Conservation (phyloP, 2,113 vertebrate species). For the Bambusicola thoracicus region DNA sequence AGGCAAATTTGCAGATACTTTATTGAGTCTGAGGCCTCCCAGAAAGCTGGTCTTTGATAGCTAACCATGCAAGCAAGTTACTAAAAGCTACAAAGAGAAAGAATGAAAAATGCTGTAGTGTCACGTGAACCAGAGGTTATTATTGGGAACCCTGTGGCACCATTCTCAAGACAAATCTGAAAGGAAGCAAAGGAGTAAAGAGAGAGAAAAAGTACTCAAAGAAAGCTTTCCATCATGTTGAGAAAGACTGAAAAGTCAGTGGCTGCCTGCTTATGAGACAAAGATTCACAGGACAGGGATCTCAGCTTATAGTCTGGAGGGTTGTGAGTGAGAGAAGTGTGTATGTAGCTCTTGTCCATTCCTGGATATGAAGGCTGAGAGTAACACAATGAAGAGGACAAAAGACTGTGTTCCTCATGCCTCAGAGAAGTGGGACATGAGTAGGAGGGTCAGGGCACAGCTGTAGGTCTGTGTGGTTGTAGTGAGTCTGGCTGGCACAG, state of each 20-base stretch:
- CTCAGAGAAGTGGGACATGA: not conserved
- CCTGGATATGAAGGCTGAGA: not conserved
- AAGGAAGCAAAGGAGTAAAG: not conserved
- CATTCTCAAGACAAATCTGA: not conserved
- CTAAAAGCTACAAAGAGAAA: not conserved
- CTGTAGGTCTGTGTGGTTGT: not conserved
- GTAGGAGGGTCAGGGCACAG: not conserved
- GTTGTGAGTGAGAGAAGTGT: not conserved
- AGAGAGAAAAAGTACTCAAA: not conserved
- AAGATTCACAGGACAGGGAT: not conserved
- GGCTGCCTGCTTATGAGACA: not conserved
- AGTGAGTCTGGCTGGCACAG: not conserved
- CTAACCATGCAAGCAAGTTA: not conserved
- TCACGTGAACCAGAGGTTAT: not conserved
- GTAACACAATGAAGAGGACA: not conserved
- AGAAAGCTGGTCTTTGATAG: not conserved
- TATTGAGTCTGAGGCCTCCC: not conserved
- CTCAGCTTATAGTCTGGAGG: not conserved
- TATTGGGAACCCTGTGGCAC: not conserved
- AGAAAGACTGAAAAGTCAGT: not conserved
- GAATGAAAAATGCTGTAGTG: not conserved
- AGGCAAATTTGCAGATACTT: not conserved
- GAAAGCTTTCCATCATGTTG: not conserved
- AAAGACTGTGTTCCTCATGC: rapidly evolving
- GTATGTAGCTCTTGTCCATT: not conserved